Evolutionary conservation across 35 echinoderm and acorn worm genomes (phyloP).

Genomic region (Amphiura filiformis): DNA sequence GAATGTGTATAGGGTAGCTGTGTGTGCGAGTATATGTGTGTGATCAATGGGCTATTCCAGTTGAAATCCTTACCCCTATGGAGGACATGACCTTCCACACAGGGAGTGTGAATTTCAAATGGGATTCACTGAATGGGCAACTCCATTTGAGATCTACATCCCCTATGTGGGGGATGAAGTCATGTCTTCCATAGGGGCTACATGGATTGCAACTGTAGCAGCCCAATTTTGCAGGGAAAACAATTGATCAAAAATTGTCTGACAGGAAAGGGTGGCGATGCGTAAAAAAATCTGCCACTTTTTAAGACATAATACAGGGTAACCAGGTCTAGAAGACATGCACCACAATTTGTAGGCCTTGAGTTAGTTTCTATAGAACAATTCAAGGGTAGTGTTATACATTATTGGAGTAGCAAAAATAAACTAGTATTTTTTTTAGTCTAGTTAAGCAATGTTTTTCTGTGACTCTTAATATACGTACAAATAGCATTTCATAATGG

Average conservation of each 20-base stretch:
- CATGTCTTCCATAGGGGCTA: background rate
- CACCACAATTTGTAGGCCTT: slow-evolving; percentile 3
- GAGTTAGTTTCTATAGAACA: background rate
- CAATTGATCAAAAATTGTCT: too few species aligned
- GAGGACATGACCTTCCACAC: too few species aligned
- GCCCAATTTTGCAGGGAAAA: too few species aligned
- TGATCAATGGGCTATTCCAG: too few species aligned
- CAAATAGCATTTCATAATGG: slow-evolving; percentile 1
- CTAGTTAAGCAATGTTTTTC: background rate
- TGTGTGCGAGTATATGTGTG: background rate
- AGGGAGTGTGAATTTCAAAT: too few species aligned
- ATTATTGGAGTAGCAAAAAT: background rate
- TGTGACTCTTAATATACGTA: background rate
- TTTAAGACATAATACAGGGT: too few species aligned
- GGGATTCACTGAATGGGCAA: background rate
- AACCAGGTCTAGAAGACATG: background rate
- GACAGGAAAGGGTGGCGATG: too few species aligned
- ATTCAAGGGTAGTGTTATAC: background rate
- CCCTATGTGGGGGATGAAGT: too few species aligned
- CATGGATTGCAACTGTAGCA: background rate
- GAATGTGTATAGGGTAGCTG: background rate
- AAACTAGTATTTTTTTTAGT: slow-evolving; percentile 8
- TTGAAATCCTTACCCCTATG: too few species aligned
- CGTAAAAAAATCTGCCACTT: too few species aligned
- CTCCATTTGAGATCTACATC: too few species aligned